Evolutionary conservation across 2,888 invertebrate genomes (phyloP).

Genomic region (Euzetes globulus): DNA sequence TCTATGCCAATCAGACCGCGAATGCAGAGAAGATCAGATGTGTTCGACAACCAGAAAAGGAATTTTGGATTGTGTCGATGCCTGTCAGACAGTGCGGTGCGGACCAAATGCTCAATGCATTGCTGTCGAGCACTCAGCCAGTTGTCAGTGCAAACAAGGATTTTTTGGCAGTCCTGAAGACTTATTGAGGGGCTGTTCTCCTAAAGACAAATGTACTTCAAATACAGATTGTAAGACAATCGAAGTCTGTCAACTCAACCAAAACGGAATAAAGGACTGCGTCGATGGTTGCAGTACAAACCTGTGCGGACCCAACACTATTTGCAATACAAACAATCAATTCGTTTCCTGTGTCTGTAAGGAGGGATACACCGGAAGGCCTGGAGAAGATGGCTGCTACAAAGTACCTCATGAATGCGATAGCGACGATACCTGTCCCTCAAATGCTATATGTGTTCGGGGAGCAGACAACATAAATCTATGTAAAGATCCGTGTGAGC

Average conservation of each 20-base stretch:
- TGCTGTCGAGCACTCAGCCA: conserved; percentile 39
- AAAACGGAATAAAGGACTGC: conserved; percentile 41
- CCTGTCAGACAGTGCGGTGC: conserved; percentile 83
- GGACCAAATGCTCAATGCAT: conserved; percentile 81
- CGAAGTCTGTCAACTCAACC: conserved; percentile 61
- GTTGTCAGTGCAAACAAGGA: conserved; percentile 57
- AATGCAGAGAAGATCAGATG: conserved; percentile 41
- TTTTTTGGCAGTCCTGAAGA: conserved; percentile 86
- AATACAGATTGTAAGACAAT: conserved; percentile 57
- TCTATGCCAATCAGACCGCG: conserved; percentile 39
- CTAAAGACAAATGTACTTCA: conserved; percentile 58
- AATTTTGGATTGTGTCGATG: conserved; percentile 62
- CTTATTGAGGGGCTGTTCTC: conserved; percentile 77
- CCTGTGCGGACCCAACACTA: conserved; percentile 71
- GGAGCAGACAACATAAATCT: conserved; percentile 32
- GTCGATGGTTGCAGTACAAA: conserved; percentile 41
- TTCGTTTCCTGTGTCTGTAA: conserved; percentile 78
- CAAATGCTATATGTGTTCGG: conserved; percentile 37
- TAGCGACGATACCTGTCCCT: conserved; percentile 40
- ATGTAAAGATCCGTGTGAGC: conserved; percentile 41
- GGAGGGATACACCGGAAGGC: conserved; percentile 71
- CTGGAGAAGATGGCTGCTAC: conserved; percentile 46
- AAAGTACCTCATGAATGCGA: conserved; percentile 38
- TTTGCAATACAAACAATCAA: conserved; percentile 67
- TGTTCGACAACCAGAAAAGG: conserved; percentile 49